Evolutionary conservation across 92 coral and sea anemone species (phyloP).

Genomic region (Meandrina meandrites): DNA sequence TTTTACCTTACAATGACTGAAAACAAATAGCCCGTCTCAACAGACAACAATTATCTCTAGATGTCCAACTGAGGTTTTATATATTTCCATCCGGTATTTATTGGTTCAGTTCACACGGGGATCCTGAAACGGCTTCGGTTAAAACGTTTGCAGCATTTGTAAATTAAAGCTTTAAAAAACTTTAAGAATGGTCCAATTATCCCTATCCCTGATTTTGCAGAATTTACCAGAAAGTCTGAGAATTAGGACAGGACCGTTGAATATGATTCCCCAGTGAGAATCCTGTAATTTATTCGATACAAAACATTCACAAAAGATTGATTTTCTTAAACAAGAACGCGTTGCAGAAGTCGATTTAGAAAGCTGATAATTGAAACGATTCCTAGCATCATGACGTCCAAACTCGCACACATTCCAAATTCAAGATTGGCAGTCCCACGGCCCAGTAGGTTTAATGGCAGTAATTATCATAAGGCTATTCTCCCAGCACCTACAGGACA

Average conservation of each 20-base stretch:
- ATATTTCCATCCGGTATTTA: neutral
- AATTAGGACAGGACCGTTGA: neutral
- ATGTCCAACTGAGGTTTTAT: neutral
- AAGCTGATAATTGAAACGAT: neutral
- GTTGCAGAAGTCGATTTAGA: neutral
- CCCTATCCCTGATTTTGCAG: neutral
- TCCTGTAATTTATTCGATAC: neutral
- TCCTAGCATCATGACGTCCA: neutral
- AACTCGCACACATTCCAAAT: neutral
- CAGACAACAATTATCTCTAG: neutral
- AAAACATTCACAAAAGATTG: neutral
- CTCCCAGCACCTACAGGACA: neutral
- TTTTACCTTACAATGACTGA: neutral
- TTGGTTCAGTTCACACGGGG: neutral
- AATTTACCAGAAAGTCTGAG: neutral
- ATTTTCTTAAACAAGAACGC: neutral
- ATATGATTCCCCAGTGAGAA: neutral
- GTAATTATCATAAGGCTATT: neutral
- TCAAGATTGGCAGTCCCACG: conserved; percentile 17
- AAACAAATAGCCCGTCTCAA: neutral
- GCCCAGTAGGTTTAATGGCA: conserved; percentile 20
- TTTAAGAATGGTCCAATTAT: neutral
- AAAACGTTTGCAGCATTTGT: neutral
- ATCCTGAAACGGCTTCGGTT: neutral
- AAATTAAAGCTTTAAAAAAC: neutral